phyloP scores from a whole-genome alignment of 2,797 vertebrate species.

The Psittacula echo region DNA sequence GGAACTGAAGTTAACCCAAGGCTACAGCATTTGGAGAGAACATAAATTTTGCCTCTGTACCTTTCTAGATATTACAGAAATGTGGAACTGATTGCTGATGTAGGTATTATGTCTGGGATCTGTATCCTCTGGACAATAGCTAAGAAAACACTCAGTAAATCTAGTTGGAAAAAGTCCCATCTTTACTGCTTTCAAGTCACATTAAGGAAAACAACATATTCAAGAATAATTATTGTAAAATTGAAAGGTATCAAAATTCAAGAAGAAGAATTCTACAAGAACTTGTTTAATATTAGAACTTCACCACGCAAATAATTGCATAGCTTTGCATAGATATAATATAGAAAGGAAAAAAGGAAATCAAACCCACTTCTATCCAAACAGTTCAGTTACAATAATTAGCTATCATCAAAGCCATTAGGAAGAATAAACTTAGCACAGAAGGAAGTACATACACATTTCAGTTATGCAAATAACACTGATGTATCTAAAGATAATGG shows the following conservation, averaged over 20 bases:
- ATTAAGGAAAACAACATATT: background rate
- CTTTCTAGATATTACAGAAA: background rate
- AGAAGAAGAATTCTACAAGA: background rate
- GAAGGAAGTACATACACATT: slow-evolving; percentile 19
- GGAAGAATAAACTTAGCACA: slow-evolving; percentile 27
- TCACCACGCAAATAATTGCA: background rate
- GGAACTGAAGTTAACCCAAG: background rate
- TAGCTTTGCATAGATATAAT: background rate
- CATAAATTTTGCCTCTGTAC: background rate
- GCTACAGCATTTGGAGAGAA: background rate
- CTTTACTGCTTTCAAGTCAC: background rate
- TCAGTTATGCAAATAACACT: slow-evolving; percentile 47
- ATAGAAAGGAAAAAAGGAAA: slow-evolving; percentile 44
- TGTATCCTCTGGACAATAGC: background rate
- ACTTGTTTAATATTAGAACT: background rate
- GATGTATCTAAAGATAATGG: background rate
- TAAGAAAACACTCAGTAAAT: background rate
- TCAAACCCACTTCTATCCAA: slow-evolving; percentile 39
- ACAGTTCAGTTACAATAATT: slow-evolving; percentile 59
- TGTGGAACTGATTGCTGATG: background rate
- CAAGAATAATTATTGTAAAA: background rate
- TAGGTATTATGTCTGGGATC: background rate
- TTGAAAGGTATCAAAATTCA: background rate
- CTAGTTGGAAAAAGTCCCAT: background rate
- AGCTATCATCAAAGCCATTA: slow-evolving; percentile 55